Conservation (phyloP, 2,888 invertebrate species). For the Flabesymbios commensalis region DNA sequence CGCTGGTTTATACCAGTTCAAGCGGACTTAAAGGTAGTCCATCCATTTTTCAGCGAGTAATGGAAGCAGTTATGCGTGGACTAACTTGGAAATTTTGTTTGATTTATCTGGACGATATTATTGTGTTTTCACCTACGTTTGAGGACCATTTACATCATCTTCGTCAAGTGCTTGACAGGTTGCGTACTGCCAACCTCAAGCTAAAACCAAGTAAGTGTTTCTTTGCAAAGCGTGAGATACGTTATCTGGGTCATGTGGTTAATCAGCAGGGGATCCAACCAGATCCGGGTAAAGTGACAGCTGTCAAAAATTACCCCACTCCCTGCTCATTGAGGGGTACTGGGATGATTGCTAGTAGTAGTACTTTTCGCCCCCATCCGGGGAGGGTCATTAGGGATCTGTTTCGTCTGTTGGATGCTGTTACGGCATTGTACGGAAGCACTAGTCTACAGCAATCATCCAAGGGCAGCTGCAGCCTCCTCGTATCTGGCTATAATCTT, state of each 20-base stretch:
- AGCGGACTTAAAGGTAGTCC: background rate
- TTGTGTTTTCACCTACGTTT: background rate
- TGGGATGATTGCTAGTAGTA: too few relatives aligned
- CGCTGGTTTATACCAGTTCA: background rate
- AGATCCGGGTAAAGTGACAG: background rate
- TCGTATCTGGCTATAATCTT: too few relatives aligned
- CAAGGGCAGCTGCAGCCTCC: too few relatives aligned
- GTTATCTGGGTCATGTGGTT: constrained; percentile 3
- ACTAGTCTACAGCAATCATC: too few relatives aligned
- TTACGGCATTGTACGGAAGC: too few relatives aligned
- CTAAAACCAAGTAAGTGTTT: background rate
- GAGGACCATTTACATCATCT: background rate
- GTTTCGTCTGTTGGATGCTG: too few relatives aligned
- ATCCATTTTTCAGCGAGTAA: background rate
- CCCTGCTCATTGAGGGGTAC: too few relatives aligned
- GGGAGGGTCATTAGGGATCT: too few relatives aligned
- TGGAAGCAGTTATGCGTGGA: background rate
- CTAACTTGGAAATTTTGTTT: background rate
- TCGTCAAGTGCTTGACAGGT: background rate
- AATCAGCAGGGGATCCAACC: background rate
- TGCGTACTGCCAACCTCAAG: background rate
- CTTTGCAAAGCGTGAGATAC: background rate
- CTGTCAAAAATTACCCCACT: background rate
- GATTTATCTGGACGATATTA: constrained; percentile 5
- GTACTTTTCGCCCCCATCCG: too few relatives aligned